phyloP scores from a whole-genome alignment of 2,113 vertebrate genomes.

The Paramisgurnus dabryanus region DNA sequence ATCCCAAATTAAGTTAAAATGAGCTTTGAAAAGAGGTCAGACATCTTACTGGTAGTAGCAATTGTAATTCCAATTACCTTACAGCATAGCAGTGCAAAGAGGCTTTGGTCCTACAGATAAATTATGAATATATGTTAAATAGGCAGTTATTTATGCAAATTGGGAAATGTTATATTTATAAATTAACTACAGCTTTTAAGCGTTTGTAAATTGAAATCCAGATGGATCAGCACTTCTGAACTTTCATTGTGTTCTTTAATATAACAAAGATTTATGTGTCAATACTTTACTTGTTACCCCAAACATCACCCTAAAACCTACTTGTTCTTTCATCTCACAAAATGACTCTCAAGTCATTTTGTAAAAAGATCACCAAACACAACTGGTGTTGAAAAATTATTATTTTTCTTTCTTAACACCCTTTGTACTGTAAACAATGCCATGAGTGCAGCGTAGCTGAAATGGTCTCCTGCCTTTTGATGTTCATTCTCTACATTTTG shows the following conservation, averaged over 20 bases:
- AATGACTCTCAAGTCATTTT: no score
- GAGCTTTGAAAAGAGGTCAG: neutral
- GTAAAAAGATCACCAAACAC: no score
- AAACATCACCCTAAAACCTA: neutral
- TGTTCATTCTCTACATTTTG: neutral
- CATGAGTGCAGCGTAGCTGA: neutral
- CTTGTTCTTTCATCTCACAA: no score
- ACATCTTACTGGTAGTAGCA: neutral
- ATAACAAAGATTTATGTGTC: neutral
- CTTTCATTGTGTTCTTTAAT: constrained; percentile 42
- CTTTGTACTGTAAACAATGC: neutral
- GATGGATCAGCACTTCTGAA: constrained; percentile 28
- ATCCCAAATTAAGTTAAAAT: neutral
- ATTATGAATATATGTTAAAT: constrained; percentile 64
- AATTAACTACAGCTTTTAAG: constrained; percentile 65
- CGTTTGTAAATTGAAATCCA: constrained; percentile 43
- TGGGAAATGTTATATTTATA: constrained; percentile 59
- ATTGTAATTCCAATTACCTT: neutral
- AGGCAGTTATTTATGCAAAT: constrained; percentile 64
- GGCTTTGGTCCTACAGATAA: constrained; percentile 44
- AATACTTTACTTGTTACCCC: neutral
- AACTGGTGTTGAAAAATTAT: neutral
- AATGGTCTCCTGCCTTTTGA: neutral
- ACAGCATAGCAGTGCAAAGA: neutral
- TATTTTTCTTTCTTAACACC: neutral